Evolutionary conservation across 2,888 invertebrate genomes (phyloP), one percentile per base, ranked within the genome.

Genomic region (Nycteola revayana): DNA sequence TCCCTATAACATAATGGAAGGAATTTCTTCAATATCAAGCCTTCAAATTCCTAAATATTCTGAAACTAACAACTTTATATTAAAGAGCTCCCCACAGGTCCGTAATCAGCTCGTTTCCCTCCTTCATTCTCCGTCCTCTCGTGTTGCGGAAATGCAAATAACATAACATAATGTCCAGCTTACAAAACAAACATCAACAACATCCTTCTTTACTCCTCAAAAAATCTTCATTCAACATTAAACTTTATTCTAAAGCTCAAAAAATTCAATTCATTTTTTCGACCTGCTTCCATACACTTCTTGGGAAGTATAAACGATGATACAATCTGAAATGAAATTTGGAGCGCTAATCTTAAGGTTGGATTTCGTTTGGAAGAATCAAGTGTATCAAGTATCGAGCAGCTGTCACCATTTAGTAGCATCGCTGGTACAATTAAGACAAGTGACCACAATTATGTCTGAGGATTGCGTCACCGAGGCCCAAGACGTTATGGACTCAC

Each of bases 371-470:
- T 18, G 27, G 11, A 11, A 11, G 10, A 0, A 3, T 9, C 66
- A 66, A 66, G 70, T 70, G 75, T 74, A 78, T 76, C 80, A 83
- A 80, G 81, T 81, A 70, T 67, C 62, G 62, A 69, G 77, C 86
- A 84, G 85, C 84, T 84, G 86, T 75, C 73, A 60, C 63, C 72
- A 66, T 68, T 74, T 75, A 74, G 67, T 60, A 66, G 64, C 67
- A 66, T 66, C 65, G 67, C 58, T 54, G 53, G 58, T 51, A 66
- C 86, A 87, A 87, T 87, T 86, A 86, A 69, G 67, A 66, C 82
- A 84, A 86, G 84, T 87, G 84, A 76, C 55, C 76, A 66, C 85
- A 86, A 86, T 86, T 86, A 73, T 57, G 28, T 49, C 48, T 28
- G 39, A 45, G 50, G 59, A 68, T 85, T 83, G 80, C 85, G 85